Conservation (phyloP, 2,888 invertebrate species). For the Cylloceria caligata region DNA sequence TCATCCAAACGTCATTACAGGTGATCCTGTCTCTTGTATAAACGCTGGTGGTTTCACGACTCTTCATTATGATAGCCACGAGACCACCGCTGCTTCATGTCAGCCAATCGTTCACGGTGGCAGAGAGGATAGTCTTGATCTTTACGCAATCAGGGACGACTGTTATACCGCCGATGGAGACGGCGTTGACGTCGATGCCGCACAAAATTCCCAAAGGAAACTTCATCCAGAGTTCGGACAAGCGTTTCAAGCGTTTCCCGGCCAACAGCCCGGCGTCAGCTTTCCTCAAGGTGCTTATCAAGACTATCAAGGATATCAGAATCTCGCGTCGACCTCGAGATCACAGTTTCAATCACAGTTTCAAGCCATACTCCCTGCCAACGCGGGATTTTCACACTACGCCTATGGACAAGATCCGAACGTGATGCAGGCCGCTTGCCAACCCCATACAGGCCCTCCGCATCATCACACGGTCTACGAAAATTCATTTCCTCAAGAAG, state of each 20-base stretch:
- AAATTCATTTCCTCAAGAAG: constrained; percentile 81
- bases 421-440: constrained; percentile 50
- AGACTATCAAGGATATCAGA: constrained; percentile 77
- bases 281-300: constrained; percentile 75
- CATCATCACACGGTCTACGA: constrained; percentile 72
- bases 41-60: constrained; percentile 89
- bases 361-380: constrained; percentile 63
- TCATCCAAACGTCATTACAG: constrained; percentile 61
- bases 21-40: constrained; percentile 86
- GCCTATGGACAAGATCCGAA: constrained; percentile 60
- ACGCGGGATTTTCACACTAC: constrained; percentile 65
- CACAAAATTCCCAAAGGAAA: constrained; percentile 83
- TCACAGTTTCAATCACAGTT: constrained; percentile 76
- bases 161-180: constrained; percentile 86
- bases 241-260: constrained; percentile 80
- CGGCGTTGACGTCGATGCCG: constrained; percentile 85
- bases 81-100: constrained; percentile 68
- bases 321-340: constrained; percentile 80
- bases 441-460: constrained; percentile 38
- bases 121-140: constrained; percentile 87
- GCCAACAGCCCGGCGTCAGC: constrained; percentile 69
- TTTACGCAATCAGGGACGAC: constrained; percentile 87
- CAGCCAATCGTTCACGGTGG: constrained; percentile 80
- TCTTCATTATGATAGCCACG: constrained; percentile 87
- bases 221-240: constrained; percentile 83